Conservation (phyloP, 2,888 invertebrate genomes). For the Tetramorium bicarinatum region DNA sequence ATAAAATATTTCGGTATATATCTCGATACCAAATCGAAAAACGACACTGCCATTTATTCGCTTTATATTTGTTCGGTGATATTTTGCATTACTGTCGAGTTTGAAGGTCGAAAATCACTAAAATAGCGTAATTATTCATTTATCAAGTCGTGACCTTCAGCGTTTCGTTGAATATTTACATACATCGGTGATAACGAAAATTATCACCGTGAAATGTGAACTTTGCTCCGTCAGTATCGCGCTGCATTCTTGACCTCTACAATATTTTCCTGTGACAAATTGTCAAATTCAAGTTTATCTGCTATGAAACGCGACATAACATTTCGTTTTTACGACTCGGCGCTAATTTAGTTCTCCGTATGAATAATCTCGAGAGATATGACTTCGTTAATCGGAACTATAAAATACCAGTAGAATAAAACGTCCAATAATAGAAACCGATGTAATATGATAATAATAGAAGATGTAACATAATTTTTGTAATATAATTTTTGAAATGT, state of each 20-base stretch:
- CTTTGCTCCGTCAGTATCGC: conserved; percentile 11
- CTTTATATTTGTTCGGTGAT: background rate
- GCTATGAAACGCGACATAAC: background rate
- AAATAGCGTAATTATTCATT: conserved; percentile 24
- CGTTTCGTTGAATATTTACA: conserved; percentile 3
- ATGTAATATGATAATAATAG: background rate
- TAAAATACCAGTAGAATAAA: background rate
- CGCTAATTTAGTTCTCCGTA: conserved; percentile 15
- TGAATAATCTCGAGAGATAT: background rate
- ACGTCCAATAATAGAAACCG: background rate
- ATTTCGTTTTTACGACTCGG: background rate
- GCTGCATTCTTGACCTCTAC: conserved; percentile 4
- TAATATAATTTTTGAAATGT: background rate
- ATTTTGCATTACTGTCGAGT: background rate
- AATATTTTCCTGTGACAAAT: conserved; percentile 8
- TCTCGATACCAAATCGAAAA: background rate
- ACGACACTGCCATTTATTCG: background rate
- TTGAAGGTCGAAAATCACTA: background rate
- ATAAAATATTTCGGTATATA: background rate
- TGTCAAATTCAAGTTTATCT: conserved; percentile 24
- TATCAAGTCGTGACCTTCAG: conserved; percentile 2
- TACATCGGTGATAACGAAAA: background rate
- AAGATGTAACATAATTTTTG: background rate
- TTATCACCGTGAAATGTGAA: conserved; percentile 4
- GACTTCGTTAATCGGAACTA: background rate